Conservation (phyloP, 2,888 invertebrate species). For the Chironomus riparius region DNA sequence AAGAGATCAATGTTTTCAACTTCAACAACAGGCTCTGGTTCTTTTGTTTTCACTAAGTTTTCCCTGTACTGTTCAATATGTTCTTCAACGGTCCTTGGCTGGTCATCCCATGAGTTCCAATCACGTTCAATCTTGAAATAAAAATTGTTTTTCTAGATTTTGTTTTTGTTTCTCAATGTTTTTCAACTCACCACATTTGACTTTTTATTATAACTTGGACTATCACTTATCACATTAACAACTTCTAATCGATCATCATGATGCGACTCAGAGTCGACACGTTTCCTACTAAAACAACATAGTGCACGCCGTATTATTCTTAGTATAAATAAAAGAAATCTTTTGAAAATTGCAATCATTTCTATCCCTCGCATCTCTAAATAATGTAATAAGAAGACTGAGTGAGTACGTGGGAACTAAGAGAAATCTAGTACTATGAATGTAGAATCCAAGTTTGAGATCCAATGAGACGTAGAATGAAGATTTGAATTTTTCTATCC, state of each 20-base stretch:
- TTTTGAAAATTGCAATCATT: slow-evolving; percentile 22
- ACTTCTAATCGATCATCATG: slow-evolving; percentile 47
- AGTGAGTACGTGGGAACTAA: too few relatives aligned
- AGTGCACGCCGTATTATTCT: slow-evolving; percentile 49
- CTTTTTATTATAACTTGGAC: slow-evolving; percentile 29
- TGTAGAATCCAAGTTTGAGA: too few relatives aligned
- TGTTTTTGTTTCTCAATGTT: neutral
- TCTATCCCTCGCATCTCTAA: neutral
- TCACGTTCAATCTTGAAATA: slow-evolving; percentile 36
- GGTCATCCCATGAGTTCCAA: slow-evolving; percentile 56
- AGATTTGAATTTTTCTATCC: too few relatives aligned
- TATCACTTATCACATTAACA: slow-evolving; percentile 46
- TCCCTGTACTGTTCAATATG: slow-evolving; percentile 56
- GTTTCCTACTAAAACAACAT: slow-evolving; percentile 51
- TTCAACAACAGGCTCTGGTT: slow-evolving; percentile 43
- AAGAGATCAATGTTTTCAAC: slow-evolving; percentile 48
- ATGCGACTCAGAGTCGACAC: slow-evolving; percentile 46
- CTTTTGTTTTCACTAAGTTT: slow-evolving; percentile 43
- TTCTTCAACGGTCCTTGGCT: slow-evolving; percentile 48
- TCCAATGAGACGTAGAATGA: too few relatives aligned
- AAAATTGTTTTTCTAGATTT: neutral
- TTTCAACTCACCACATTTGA: slow-evolving; percentile 19
- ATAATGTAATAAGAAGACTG: too few relatives aligned
- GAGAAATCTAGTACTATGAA: too few relatives aligned
- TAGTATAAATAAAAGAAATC: slow-evolving; percentile 9